phyloP scores from a whole-genome alignment of 2,797 vertebrate genomes.

The Sphenodon punctatus region DNA sequence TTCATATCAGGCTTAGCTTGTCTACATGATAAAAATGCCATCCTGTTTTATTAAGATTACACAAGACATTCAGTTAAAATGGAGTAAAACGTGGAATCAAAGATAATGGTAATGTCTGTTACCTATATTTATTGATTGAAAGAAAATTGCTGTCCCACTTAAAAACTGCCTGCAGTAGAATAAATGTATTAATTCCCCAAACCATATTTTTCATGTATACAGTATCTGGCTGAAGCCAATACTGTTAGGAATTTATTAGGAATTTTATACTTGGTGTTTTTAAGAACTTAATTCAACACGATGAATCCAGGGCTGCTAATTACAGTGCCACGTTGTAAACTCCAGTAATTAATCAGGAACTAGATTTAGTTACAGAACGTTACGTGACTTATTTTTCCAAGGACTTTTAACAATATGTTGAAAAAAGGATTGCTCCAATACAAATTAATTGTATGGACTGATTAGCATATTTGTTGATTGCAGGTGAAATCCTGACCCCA shows the following conservation, averaged over 20 bases:
- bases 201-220: neutral
- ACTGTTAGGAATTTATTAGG: neutral
- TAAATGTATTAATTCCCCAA: neutral
- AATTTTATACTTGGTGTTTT: neutral
- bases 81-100: conserved; percentile 44
- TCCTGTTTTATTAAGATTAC: conserved; percentile 55
- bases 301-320: neutral
- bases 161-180: conserved; percentile 1
- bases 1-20: conserved; percentile 40
- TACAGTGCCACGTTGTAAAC: neutral
- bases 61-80: conserved; percentile 56
- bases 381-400: neutral
- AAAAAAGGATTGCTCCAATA: neutral
- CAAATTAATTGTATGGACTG: neutral
- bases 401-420: neutral
- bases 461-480: too few species aligned
- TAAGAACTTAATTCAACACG: neutral
- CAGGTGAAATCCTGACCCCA: neutral
- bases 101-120: conserved; percentile 47
- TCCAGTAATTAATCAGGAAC: neutral
- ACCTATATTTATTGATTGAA: conserved; percentile 59
- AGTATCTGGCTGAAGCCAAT: neutral
- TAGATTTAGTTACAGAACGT: neutral
- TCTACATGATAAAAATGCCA: conserved; percentile 27
- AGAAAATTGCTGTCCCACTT: conserved; percentile 54